These are phyloP conservation scores for Limenitis camilla DNA, from an alignment of 2,888 invertebrate genomes.

Conservation along the genomic window DNA sequence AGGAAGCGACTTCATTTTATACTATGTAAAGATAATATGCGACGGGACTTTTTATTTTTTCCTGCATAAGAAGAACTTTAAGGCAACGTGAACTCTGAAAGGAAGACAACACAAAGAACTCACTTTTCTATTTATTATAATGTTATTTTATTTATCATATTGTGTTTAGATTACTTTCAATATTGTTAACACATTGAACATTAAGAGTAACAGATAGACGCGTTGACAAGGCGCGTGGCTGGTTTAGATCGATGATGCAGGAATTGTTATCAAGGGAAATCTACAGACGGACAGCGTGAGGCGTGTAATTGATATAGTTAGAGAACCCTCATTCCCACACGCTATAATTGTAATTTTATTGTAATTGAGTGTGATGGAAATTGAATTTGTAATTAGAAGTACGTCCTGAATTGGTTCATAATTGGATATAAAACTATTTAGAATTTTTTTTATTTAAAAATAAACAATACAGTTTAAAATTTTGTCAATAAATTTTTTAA, in stretches of 20 bases:
- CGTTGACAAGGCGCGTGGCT: constrained; percentile 57
- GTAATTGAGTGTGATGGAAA: constrained; percentile 13
- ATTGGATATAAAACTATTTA: neutral
- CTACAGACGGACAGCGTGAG: constrained; percentile 32
- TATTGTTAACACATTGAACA: neutral
- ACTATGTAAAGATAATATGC: no score
- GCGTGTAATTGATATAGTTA: constrained; percentile 44
- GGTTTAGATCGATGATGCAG: constrained; percentile 44
- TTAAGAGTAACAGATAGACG: constrained; percentile 13
- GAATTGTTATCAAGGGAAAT: constrained; percentile 60
- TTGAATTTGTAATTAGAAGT: constrained; percentile 10
- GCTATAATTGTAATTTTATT: constrained; percentile 20
- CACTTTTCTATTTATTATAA: no score
- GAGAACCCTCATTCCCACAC: constrained; percentile 31
- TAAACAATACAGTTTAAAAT: no score
- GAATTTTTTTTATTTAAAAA: no score
- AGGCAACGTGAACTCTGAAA: no score
- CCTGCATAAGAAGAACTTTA: no score
- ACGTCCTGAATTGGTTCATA: neutral
- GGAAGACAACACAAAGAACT: no score
- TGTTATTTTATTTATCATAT: no score
- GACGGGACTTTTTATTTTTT: no score
- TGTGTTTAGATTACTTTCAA: neutral
- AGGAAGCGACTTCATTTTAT: no score
- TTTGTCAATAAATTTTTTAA: no score